A percentile compares a stretch with the other conserved stretches of the same genome.
These are phyloP conservation scores for Pachyuromys duprasi DNA, from an alignment of 2,797 vertebrate genomes.

Conservation along the genomic window DNA sequence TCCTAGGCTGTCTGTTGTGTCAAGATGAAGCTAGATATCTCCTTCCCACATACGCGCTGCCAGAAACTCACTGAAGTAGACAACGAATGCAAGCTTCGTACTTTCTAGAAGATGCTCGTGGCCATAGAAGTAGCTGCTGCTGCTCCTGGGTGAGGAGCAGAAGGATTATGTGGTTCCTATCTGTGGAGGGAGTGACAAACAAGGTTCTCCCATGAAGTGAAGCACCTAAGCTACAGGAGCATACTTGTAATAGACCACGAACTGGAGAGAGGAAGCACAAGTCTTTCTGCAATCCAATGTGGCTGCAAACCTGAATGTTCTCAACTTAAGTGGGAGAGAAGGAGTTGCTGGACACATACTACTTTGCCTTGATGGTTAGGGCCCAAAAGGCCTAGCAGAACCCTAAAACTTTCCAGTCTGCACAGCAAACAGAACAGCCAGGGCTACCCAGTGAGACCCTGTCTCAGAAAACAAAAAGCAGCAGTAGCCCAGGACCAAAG, in stretches of 20 bases:
- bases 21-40: not conserved
- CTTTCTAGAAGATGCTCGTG: not conserved
- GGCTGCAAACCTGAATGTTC: not conserved
- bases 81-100: not conserved
- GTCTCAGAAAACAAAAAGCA: not conserved
- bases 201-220: not conserved
- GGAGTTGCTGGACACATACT: not conserved
- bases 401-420: not conserved
- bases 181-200: too few species aligned
- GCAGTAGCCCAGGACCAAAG: not conserved
- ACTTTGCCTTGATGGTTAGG: not conserved
- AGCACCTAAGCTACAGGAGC: not conserved
- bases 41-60: not conserved
- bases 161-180: not conserved
- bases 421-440: not conserved
- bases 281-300: not conserved
- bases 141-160: not conserved
- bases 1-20: not conserved
- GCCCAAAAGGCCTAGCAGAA: not conserved
- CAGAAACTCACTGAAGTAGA: not conserved
- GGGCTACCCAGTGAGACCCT: not conserved
- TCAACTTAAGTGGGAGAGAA: too few species aligned
- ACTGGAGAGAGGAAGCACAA: not conserved
- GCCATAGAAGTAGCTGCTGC: not conserved
- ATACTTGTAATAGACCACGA: not conserved